Base-by-base conservation (phyloP, 2,113 vertebrate genomes). In the Microtus pennsylvanicus region DNA sequence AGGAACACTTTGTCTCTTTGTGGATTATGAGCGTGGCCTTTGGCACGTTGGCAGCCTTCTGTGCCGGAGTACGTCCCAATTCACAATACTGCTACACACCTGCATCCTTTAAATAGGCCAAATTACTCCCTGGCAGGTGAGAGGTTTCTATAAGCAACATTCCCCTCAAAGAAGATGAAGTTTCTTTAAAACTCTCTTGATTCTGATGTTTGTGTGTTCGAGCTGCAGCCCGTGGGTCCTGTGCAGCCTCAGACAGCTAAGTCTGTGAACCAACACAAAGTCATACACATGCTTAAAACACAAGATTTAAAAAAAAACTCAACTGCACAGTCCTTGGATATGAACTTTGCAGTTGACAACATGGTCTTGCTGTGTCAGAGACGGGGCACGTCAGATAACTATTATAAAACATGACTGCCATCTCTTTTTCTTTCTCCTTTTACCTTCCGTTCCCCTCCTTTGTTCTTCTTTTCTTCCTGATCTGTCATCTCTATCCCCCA, bases 101-200 rank as follows among this genome's bases (percentile, higher is more conserved):
- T 94, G 97, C 17, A 6, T 28, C 80, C 93, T 87, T 81, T 90
- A 90, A 94, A 76, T 50, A 88, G 94, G 91, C 94, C 94, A 93
- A 47, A 45, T 19, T 42, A 1, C 67, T 90, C 78, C 58, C n/a
- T 35, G 2, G 65, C 70, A 76, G 85, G 90, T 76, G 75, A 92
- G 89, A 50, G 12, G 19, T 65, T 89, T 85, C 75, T 26, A 22
- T 61, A 55, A 72, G 80, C 80, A 87, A 69, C 72, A 74, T 13
- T 21, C 12, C 61, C 77, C 9, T 3, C 12, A 42, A 83, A 95
- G 87, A 85, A 94, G 80, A 89, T 28, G 17, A 28, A 47, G 42
- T 63, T 91, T 80, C 78, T 89, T 87, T 83, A 93, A 85, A 85
- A 94, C 13, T 92, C n/a, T 47, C 47, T 69, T 42, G 55, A 69